Percentiles rank a stretch among this genome's conserved stretches.
phyloP scores from a whole-genome alignment of 2,888 invertebrate genomes.

The Stenodema calcarata region DNA sequence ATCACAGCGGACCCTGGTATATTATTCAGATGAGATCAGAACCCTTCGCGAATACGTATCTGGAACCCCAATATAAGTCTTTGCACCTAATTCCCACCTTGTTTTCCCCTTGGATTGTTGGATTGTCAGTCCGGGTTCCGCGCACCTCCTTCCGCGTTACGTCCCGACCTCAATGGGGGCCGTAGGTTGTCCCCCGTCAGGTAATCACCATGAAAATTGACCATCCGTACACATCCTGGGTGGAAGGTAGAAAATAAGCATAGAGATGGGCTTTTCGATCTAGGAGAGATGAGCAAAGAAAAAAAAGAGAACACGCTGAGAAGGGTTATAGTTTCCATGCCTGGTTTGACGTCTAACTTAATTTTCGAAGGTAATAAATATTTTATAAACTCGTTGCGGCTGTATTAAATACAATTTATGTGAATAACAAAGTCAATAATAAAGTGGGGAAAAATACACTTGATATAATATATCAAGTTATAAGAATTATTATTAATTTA shows the following conservation, averaged over 20 bases:
- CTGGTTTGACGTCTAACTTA: too few relatives aligned
- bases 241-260: not conserved
- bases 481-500: too few relatives aligned
- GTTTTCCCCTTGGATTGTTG: conserved; percentile 3
- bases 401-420: too few relatives aligned
- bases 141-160: not conserved
- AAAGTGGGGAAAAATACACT: too few relatives aligned
- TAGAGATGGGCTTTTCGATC: not conserved
- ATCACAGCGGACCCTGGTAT: not conserved
- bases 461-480: too few relatives aligned
- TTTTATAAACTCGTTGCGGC: too few relatives aligned
- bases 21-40: conserved; percentile 25
- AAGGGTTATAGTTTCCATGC: too few relatives aligned
- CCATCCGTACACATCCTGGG: not conserved
- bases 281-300: not conserved
- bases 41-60: not conserved
- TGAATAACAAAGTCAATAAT: too few relatives aligned
- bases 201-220: not conserved
- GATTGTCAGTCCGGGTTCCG: too few relatives aligned
- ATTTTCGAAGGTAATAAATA: too few relatives aligned
- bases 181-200: not conserved
- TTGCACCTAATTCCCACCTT: conserved; percentile 7
- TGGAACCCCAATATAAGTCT: conserved; percentile 25
- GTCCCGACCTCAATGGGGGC: not conserved
- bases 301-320: not conserved